These are phyloP conservation scores for Myripristis jacobus DNA, from an alignment of 2,797 vertebrate species.

Conservation along the genomic window DNA sequence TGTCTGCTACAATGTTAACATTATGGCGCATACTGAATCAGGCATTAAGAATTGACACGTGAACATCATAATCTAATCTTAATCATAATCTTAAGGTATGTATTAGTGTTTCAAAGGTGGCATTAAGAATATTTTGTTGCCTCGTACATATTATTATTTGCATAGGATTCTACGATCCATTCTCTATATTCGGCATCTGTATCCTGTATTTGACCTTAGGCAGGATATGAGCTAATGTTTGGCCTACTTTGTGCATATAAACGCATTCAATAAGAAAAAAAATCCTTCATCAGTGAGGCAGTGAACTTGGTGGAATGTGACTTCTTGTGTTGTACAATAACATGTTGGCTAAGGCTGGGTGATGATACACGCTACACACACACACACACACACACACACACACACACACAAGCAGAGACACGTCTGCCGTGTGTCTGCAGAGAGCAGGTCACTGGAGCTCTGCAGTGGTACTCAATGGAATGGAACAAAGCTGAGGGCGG, in stretches of 20 bases:
- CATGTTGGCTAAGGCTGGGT: constrained; percentile 46
- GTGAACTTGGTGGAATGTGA: constrained; percentile 68
- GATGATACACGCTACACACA: constrained; percentile 49
- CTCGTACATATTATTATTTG: neutral
- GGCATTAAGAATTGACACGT: too few species aligned
- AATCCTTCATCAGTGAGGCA: constrained; percentile 48
- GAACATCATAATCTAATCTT: too few species aligned
- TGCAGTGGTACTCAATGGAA: constrained; percentile 66
- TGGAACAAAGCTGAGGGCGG: constrained; percentile 65
- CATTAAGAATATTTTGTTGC: neutral
- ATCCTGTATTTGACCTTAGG: neutral
- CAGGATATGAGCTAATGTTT: constrained; percentile 36
- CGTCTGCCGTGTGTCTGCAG: constrained; percentile 54
- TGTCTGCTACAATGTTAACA: too few species aligned
- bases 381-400: constrained; percentile 36
- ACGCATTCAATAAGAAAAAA: constrained; percentile 18
- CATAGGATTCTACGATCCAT: neutral
- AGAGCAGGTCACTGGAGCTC: constrained; percentile 73
- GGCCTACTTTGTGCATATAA: constrained; percentile 10
- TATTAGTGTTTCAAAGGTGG: neutral
- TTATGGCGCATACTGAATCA: too few species aligned
- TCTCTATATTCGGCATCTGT: neutral
- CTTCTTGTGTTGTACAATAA: constrained; percentile 59
- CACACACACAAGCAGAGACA: constrained; percentile 70
- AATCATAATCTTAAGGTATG: too few species aligned